Base-by-base conservation (phyloP, 2,797 vertebrate genomes). In the Fistularia tabacaria region DNA sequence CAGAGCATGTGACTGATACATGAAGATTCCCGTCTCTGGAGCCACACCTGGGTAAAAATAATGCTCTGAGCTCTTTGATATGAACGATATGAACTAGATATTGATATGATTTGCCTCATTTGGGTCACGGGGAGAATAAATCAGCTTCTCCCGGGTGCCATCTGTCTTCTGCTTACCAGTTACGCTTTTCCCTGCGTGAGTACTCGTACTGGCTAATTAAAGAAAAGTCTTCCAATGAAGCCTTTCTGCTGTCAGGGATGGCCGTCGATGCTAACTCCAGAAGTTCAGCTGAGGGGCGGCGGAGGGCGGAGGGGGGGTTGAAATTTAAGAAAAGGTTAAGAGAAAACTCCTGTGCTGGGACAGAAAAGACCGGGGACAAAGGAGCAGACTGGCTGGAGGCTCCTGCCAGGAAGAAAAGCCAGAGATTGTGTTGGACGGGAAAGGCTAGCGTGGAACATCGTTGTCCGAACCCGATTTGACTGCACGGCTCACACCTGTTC, bases 151-250 rank as follows among this genome's bases (percentile, higher is more conserved):
- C 68, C 69, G 25, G 55, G 55, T 81, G 76, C 81, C 77, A 79
- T 81, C 85, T 81, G 74, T 74, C 76, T 87, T 71, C 62, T 85
- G 90, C 91, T 92, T 92, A 88, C 90, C 87, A 83, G 89, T 88
- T 87, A 91, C 86, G 86, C 84, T 90, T 88, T 87, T 59, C 87
- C 87, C 88, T 13, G 87, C 89, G 85, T 73, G 80, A 89, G 90
- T 91, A 92, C 92, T 91, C 90, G 76, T 87, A 91, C 90, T 91
- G 89, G 90, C 93, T 96, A 95, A 97, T 98, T 96, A 95, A 93
- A 93, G 25, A 25, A 25, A 5, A 25, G 92, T 91, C 84, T 94
- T 93, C 93, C 93, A 93, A 95, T 81, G 81, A 93, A 92, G 90
- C 87, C 82, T 83, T 85, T 84, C 80, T 86, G 87, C 87, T 91